phyloP scores from a whole-genome alignment of 2,888 invertebrate genomes.

The Orthosia gothica region DNA sequence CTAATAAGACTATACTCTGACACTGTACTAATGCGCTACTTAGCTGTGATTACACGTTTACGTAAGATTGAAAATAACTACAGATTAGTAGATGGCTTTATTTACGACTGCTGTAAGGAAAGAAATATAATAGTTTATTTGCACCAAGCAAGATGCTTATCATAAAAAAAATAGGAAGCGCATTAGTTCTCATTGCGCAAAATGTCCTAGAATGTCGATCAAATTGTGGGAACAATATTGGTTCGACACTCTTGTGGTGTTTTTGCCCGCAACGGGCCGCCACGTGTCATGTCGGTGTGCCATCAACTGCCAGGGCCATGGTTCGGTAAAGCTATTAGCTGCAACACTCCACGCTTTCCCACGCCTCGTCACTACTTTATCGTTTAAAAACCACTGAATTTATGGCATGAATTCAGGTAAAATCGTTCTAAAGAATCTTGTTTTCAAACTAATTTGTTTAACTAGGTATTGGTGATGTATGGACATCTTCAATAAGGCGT shows the following conservation, averaged over 20 bases:
- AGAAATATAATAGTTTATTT: too few relatives aligned
- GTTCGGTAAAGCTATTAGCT: constrained; percentile 10
- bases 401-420: neutral
- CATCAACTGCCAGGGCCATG: constrained; percentile 7
- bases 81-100: neutral
- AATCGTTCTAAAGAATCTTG: neutral
- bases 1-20: constrained; percentile 23
- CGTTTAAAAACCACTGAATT: constrained; percentile 11
- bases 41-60: constrained; percentile 19
- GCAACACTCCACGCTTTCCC: constrained; percentile 30
- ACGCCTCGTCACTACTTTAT: constrained; percentile 21
- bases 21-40: constrained; percentile 17
- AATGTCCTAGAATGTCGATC: neutral
- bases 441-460: neutral
- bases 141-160: too few relatives aligned
- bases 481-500: too few relatives aligned
- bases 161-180: too few relatives aligned
- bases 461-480: neutral
- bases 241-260: neutral
- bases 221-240: neutral
- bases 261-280: neutral
- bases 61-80: neutral
- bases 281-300: constrained; percentile 16
- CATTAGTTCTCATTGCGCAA: neutral
- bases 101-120: neutral